phyloP scores from a whole-genome alignment of 2,113 vertebrate genomes.

The Gobius niger region DNA sequence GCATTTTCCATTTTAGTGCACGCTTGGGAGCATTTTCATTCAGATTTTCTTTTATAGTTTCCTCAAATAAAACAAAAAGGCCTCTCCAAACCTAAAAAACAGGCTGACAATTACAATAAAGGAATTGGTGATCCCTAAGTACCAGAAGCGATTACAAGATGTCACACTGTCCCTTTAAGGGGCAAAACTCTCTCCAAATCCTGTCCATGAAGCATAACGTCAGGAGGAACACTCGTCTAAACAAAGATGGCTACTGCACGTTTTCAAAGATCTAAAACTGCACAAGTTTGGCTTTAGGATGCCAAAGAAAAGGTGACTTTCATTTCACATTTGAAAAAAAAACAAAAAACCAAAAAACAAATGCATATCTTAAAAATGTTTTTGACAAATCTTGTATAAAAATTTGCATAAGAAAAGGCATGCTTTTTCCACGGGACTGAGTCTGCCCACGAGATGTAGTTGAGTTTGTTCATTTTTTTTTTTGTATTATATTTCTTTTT shows the following conservation, averaged over 20 bases:
- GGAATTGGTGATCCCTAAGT: not conserved
- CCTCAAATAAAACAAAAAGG: too few relatives aligned
- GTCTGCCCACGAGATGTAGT: conserved; percentile 35
- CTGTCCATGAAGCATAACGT: conserved; percentile 1
- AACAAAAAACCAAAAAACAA: conserved; percentile 50
- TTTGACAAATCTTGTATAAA: conserved; percentile 68
- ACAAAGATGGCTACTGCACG: conserved; percentile 3
- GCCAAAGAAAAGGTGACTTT: conserved; percentile 60
- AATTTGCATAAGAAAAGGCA: conserved; percentile 79
- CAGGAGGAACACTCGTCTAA: conserved; percentile 21
- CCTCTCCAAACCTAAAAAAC: not conserved
- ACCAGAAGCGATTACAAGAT: not conserved
- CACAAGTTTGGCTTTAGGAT: conserved; percentile 21
- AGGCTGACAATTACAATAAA: not conserved
- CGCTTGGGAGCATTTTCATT: too few relatives aligned
- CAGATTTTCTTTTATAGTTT: too few relatives aligned
- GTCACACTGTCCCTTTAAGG: not conserved
- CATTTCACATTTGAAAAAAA: conserved; percentile 66
- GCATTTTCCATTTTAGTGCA: too few relatives aligned
- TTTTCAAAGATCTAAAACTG: not conserved
- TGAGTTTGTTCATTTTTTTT: conserved; percentile 45
- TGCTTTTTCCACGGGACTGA: conserved; percentile 51
- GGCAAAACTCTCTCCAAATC: conserved; percentile 16
- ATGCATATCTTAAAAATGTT: conserved; percentile 71
- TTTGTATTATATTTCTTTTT: not conserved